Evolutionary conservation across 2,113 vertebrate species (phyloP).

Genomic region (Cebus imitator): DNA sequence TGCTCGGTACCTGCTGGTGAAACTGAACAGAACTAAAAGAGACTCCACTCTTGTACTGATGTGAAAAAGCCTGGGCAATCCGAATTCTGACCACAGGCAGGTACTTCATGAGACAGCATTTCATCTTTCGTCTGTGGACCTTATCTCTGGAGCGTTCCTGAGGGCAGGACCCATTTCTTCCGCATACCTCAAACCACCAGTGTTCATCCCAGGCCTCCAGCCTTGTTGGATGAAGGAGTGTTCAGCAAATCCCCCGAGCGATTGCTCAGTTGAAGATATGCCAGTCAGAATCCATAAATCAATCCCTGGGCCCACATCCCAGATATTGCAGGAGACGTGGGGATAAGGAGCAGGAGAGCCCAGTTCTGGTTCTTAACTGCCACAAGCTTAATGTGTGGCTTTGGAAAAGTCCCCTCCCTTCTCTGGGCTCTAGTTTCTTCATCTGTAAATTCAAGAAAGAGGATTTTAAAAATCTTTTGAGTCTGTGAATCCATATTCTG

Average conservation of each 20-base stretch:
- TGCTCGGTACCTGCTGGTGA: not conserved
- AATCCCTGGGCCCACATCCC: not conserved
- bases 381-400: not conserved
- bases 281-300: not conserved
- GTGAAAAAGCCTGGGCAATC: not conserved
- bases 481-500: not conserved
- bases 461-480: not conserved
- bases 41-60: rapidly evolving
- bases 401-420: not conserved
- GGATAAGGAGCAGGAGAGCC: too few relatives aligned
- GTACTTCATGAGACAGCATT: not conserved
- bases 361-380: not conserved
- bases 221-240: not conserved
- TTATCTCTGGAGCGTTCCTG: not conserved
- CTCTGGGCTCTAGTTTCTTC: not conserved
- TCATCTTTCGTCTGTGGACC: not conserved
- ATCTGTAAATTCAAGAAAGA: not conserved
- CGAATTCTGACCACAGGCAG: not conserved
- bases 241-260: rapidly evolving
- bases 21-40: not conserved
- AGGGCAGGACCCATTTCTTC: too few relatives aligned
- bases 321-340: not conserved
- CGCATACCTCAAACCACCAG: not conserved
- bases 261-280: not conserved
- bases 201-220: not conserved